Evolutionary conservation across 92 coral and sea anemone species (phyloP), one percentile per base, ranked within the genome.

Genomic region (Blastomussa wellsi): DNA sequence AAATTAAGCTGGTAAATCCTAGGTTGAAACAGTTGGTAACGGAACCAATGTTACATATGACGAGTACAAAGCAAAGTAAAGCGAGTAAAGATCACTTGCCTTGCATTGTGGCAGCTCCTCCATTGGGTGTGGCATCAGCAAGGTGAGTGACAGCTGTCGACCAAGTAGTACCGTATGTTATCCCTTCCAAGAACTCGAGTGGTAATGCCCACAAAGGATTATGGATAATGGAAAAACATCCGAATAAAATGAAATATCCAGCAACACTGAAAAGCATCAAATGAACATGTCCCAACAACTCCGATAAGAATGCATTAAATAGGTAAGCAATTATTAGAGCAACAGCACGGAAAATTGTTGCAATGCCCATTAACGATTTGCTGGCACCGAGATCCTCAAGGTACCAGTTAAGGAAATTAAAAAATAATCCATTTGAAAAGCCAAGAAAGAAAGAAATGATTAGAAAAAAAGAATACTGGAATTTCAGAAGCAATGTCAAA

Each of bases 41-140:
- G n/a, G n/a, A n/a, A n/a, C n/a, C n/a, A n/a, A n/a, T n/a, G n/a
- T n/a, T n/a, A n/a, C n/a, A n/a, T n/a, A n/a, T n/a, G n/a, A n/a
- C n/a, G n/a, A n/a, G n/a, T n/a, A n/a, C n/a, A n/a, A n/a, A n/a
- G n/a, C n/a, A n/a, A n/a, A n/a, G n/a, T n/a, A n/a, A n/a, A n/a
- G n/a, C n/a, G n/a, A n/a, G n/a, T n/a, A n/a, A n/a, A 26, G 22
- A 53, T 77, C 20, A 39, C 82, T 41, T 64, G 90, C 99, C 98
- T 95, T 97, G 99, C 94, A 93, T 93, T 17, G 99, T 97, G 42
- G 99, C 99, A 22, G 99, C 98, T 31, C 98, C 99, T 42, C 92
- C 93, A 82, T 87, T 84, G 66, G 99, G 99, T 73, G 99, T 91
- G 62, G 92, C 99, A 76, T 84, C 97, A 49, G 99, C 97, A 86